Evolutionary conservation across 2,113 vertebrate species (phyloP).

Genomic region (Alaudala cheleensis): DNA sequence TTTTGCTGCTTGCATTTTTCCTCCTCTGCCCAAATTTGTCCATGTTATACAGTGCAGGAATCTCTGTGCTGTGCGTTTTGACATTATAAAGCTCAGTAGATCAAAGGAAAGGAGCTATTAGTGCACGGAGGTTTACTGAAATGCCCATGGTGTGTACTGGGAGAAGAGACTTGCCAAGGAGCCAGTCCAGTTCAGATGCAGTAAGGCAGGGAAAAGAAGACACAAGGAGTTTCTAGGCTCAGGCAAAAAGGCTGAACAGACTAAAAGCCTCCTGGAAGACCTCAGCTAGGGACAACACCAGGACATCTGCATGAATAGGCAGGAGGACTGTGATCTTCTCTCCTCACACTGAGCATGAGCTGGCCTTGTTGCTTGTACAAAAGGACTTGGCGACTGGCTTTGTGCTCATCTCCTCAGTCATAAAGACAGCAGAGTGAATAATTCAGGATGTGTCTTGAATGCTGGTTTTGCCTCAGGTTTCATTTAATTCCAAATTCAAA

Average conservation of each 20-base stretch:
- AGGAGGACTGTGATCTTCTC: not conserved
- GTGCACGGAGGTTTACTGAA: not conserved
- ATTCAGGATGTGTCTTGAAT: not conserved
- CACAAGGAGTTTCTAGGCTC: not conserved
- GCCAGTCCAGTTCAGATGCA: not conserved
- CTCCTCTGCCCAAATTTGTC: not conserved
- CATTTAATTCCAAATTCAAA: not conserved
- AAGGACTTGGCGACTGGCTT: not conserved
- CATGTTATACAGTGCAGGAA: not conserved
- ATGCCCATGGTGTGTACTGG: accelerated
- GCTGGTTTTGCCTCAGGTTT: not conserved
- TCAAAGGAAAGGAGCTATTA: not conserved
- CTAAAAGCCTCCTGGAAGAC: not conserved
- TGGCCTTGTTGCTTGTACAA: not conserved
- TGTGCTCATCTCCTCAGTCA: not conserved
- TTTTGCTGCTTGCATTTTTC: not conserved
- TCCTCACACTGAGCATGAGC: not conserved
- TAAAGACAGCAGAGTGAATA: not conserved
- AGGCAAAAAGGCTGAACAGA: not conserved
- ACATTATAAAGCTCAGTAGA: not conserved
- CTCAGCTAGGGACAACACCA: not conserved
- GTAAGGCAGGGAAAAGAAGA: not conserved
- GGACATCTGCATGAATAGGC: not conserved
- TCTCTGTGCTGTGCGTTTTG: not conserved
- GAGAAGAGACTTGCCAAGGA: not conserved